Base-by-base conservation (phyloP, 2,113 vertebrate species). In the Girardinichthys multiradiatus region DNA sequence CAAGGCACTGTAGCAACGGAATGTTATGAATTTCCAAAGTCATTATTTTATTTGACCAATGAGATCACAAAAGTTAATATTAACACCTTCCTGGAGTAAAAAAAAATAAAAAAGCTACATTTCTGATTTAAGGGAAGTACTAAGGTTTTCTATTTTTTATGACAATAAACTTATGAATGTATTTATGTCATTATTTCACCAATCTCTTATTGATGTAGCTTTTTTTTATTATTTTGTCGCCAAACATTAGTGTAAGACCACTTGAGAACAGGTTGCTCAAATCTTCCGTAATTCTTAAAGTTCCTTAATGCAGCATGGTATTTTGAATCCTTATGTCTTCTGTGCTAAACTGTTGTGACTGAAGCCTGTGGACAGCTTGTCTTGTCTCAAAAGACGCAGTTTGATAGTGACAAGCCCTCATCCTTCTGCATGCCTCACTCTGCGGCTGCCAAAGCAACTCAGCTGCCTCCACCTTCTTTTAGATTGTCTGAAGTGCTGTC, bases 401-500 rank as follows among this genome's bases (percentile, higher is more conserved):
- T 87, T 89, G 77, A 87, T 86, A 72, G 86, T 89, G 88, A 89
- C 90, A 90, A 89, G 86, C 80, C 84, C 76, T 90, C 89, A 74
- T 69, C 84, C 76, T n/a, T 85, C 77, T 30, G 67, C 65, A 74
- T 86, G 84, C 76, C 83, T 87, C 73, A 85, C 75, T 86, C 80
- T 57, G 74, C 71, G 63, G 61, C 78, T 91, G 84, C 84, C 84
- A 87, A 88, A 85, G 87, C 86, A 82, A 78, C 89, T 90, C 88
- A 84, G 85, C 89, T 90, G 85, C 89, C 83, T 86, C 82, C 88
- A 77, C 82, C 86, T 77, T 72, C 74, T 77, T 82, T 81, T 85
- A 79, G 87, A 84, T 87, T 89, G 80, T 91, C 89, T 88, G 83
- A 82, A 79, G 80, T 76, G 74, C 80, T 86, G 88, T 90, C 87